Evolutionary conservation across 2,888 invertebrate genomes (phyloP), one percentile per base, ranked within the genome.

Genomic region (Parnassius apollo): DNA sequence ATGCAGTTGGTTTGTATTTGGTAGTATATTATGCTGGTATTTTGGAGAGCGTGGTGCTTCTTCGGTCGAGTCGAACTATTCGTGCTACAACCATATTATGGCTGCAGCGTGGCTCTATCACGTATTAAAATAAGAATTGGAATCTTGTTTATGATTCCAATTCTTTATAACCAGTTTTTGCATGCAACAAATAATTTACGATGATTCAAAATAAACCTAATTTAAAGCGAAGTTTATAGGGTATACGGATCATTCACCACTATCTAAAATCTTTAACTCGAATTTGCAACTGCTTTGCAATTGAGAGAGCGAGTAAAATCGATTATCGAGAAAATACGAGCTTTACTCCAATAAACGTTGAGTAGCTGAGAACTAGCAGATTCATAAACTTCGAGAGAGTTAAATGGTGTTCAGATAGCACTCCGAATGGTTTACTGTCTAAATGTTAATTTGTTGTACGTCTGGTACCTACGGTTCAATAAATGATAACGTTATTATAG

Each of bases 291-390:
- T 77, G 76, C 76, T 76, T 73, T 77, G 76, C 76, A 78, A 78
- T 81, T 72, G 78, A 77, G 77, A 79, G 75, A 75, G 75, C 70
- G 77, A 84, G 80, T 84, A 76, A 81, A 85, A 81, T 82, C 83
- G 83, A 85, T 84, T 85, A 82, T 80, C 77, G 77, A 76, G 76
- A 74, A 76, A 81, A 79, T 81, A 78, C 77, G 69, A 78, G 78
- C 80, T 81, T 70, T 75, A 84, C 81, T 76, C 76, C 82, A 79
- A 54, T 62, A 54, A 62, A 49, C 81, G 78, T 67, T 66, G 69
- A 71, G 66, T 71, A 54, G 60, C 66, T 68, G 68, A 73, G 69
- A 69, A 68, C 68, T 64, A 67, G 68, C 69, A 67, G 70, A 68
- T 71, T 73, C 68, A 73, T 70, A 68, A 72, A 73, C 70, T 76